Base-by-base conservation (phyloP, 2,888 invertebrate species). In the Calameuta idolon region DNA sequence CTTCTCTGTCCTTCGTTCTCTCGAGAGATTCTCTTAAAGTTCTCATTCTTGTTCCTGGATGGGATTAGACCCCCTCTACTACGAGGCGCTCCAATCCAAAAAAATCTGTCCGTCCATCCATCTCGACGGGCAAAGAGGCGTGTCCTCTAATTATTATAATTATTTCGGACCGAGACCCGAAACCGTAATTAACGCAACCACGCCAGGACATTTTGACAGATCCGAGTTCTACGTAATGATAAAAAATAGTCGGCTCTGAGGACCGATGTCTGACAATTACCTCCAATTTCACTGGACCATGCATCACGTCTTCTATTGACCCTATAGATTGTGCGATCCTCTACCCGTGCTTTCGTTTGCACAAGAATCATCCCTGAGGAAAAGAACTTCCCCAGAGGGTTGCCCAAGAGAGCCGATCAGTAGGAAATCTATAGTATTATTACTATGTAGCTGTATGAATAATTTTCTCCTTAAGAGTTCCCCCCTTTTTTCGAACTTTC, bases 121-220 rank as follows among this genome's bases (percentile, higher is more conserved):
- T 87, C 87, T 90, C 89, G 79, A 84, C 85, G 81, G 83, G 85
- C 83, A 83, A 82, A 83, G 81, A 84, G 89, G 89, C 89, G 90
- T 88, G 87, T 87, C 85, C 85, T 82, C 87, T 90, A 89, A 91
- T 91, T 91, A 91, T 91, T 90, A 90, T 91, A 91, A 91, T 91
- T 90, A 91, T 90, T 89, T 85, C 82, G 83, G 85, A 85, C 85
- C 86, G 81, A 80, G 85, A 82, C 80, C 79, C 81, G 83, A 86
- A 87, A 89, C 90, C 89, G 88, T 90, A 91, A 91, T 91, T 91
- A 91, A 91, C 88, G 89, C 89, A 88, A 86, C 87, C 84, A 84
- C 85, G 77, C 75, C 88, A 82, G 88, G 90, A 91, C 91, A 91
- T 88, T 87, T 91, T 91, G 91, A 91, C 91, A 91, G 91, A 91